Evolutionary conservation across 2,888 invertebrate genomes (phyloP).

Genomic region (Celastrina argiolus): DNA sequence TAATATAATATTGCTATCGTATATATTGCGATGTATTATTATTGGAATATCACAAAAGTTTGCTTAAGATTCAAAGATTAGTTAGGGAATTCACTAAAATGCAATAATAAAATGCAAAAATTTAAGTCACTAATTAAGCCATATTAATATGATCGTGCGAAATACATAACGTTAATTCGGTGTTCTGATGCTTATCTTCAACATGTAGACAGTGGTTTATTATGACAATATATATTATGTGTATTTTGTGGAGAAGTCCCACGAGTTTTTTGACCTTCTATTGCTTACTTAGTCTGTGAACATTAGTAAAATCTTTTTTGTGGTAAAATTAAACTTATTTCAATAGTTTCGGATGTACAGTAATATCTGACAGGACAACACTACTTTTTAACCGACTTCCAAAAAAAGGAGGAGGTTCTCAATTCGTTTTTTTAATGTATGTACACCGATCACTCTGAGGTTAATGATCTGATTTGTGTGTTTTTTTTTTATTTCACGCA

Average conservation of each 20-base stretch:
- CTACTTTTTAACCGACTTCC: no score
- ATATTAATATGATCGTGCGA: constrained; percentile 1
- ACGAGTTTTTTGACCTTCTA: constrained; percentile 15
- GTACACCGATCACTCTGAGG: no score
- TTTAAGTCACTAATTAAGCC: background rate
- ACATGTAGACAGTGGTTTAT: constrained; percentile 17
- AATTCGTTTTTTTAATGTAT: no score
- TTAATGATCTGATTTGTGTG: no score
- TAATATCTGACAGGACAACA: no score
- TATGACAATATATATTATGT: constrained; percentile 3
- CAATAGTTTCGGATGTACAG: background rate
- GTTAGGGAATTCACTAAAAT: background rate
- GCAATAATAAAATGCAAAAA: constrained; percentile 5
- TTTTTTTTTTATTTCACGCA: no score
- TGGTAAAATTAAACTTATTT: background rate
- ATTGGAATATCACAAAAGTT: no score
- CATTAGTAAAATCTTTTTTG: background rate
- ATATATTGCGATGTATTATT: background rate
- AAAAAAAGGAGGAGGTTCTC: no score
- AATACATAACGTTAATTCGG: background rate
- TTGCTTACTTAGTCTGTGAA: background rate
- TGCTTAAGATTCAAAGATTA: no score
- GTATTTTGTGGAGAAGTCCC: background rate
- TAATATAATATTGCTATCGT: background rate
- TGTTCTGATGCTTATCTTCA: constrained; percentile 11